phyloP scores from a whole-genome alignment of 1,140 invertebrate species.

The Drosophila biarmipes region DNA sequence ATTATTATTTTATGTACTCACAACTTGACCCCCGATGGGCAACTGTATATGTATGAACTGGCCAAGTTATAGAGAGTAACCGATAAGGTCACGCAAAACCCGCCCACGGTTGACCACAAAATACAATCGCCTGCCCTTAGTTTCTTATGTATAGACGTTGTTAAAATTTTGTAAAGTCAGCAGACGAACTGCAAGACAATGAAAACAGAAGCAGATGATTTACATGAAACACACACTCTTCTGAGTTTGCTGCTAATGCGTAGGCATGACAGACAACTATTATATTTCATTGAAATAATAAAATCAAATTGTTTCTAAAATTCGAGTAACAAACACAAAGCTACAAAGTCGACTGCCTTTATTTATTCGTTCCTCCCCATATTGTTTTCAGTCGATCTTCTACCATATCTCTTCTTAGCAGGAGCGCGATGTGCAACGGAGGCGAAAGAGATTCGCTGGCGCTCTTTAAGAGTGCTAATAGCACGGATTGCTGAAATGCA shows the following conservation, averaged over 20 bases:
- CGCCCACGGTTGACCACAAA: constrained; percentile 58
- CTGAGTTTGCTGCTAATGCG: constrained; percentile 75
- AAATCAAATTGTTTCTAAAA: constrained; percentile 82
- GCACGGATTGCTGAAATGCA: constrained; percentile 24
- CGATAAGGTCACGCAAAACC: constrained; percentile 30
- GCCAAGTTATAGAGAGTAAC: constrained; percentile 61
- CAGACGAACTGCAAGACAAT: constrained; percentile 45
- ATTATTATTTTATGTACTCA: constrained; percentile 62
- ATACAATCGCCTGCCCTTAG: constrained; percentile 59
- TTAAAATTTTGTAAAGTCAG: constrained; percentile 71
- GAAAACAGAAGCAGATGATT: constrained; percentile 47
- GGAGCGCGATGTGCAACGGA: constrained; percentile 7
- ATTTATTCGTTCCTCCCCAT: constrained; percentile 2
- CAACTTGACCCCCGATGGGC: constrained; percentile 46
- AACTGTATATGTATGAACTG: constrained; percentile 51
- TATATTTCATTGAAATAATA: constrained; percentile 84
- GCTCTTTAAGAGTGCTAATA: too few relatives aligned
- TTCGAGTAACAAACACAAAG: constrained; percentile 80
- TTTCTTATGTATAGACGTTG: constrained; percentile 77
- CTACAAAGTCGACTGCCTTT: constrained; percentile 45
- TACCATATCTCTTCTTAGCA: not conserved
- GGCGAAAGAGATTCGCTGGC: constrained; percentile 14
- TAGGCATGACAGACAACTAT: constrained; percentile 78
- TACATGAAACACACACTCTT: constrained; percentile 69
- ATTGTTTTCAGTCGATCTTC: not conserved